Evolutionary conservation across 2,888 invertebrate species (phyloP).

Genomic region (Dicycla oo): DNA sequence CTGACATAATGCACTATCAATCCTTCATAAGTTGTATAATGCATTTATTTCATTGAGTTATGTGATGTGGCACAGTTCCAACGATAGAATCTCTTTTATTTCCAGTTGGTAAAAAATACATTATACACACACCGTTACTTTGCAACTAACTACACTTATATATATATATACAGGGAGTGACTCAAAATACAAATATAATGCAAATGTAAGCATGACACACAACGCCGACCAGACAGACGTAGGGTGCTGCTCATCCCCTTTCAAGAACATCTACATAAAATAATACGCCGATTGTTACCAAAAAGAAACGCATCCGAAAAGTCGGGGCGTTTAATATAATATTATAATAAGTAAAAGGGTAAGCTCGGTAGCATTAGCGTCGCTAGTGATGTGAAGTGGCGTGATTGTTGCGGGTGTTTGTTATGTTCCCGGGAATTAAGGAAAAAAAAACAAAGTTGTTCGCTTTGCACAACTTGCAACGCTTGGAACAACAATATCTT

Average conservation of each 20-base stretch:
- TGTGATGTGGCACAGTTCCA: too few relatives aligned
- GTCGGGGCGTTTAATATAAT: constrained; percentile 67
- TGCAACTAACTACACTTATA: too few relatives aligned
- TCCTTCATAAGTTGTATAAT: too few relatives aligned
- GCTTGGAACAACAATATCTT: neutral
- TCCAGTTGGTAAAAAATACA: too few relatives aligned
- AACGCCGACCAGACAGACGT: constrained; percentile 22
- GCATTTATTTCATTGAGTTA: too few relatives aligned
- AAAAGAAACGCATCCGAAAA: constrained; percentile 59
- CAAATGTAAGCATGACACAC: constrained; percentile 52
- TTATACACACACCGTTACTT: too few relatives aligned
- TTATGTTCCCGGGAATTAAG: neutral
- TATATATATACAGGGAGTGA: too few relatives aligned
- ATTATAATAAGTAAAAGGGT: constrained; percentile 75
- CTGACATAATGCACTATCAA: too few relatives aligned
- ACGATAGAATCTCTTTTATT: too few relatives aligned
- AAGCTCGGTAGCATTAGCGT: constrained; percentile 53
- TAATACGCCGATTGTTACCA: constrained; percentile 48
- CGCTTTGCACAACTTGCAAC: too few relatives aligned
- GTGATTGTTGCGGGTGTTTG: constrained; percentile 4
- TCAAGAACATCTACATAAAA: constrained; percentile 63
- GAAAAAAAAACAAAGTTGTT: neutral
- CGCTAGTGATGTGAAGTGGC: constrained; percentile 29
- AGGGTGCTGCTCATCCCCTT: constrained; percentile 46
- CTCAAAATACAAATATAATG: constrained; percentile 46